A percentile compares a stretch with the other conserved stretches of the same genome.
phyloP scores from a whole-genome alignment of 2,888 invertebrate genomes.

The Megalurothrips usitatus region DNA sequence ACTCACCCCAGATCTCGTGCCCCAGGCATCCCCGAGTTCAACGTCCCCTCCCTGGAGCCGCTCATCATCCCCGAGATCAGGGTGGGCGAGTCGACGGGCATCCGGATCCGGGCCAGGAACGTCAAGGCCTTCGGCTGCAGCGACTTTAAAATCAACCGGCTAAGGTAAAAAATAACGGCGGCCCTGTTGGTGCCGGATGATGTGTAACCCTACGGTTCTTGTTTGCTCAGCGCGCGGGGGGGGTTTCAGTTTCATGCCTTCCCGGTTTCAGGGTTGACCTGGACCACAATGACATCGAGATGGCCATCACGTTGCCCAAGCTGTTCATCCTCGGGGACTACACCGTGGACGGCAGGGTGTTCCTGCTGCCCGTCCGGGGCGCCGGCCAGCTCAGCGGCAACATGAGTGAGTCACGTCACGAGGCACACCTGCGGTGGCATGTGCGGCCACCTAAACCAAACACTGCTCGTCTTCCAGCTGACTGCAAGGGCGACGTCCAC shows the following conservation, averaged over 20 bases:
- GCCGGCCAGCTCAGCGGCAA: slow-evolving; percentile 56
- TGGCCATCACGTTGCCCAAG: slow-evolving; percentile 53
- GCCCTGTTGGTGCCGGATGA: too few species aligned
- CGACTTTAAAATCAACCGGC: slow-evolving; percentile 54
- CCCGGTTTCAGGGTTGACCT: slow-evolving; percentile 33
- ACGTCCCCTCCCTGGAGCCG: slow-evolving; percentile 62
- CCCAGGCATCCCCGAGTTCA: slow-evolving; percentile 55
- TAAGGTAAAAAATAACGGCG: too few species aligned
- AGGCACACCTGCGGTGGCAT: neutral
- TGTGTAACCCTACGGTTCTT: too few species aligned
- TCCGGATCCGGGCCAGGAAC: slow-evolving; percentile 52
- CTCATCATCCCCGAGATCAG: slow-evolving; percentile 54
- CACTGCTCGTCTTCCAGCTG: slow-evolving; percentile 42
- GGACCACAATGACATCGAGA: slow-evolving; percentile 39
- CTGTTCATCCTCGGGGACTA: slow-evolving; percentile 56
- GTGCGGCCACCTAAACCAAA: neutral
- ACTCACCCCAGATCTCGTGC: neutral
- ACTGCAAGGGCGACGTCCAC: slow-evolving; percentile 51
- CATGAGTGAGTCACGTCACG: slow-evolving; percentile 47
- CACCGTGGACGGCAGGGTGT: slow-evolving; percentile 53
- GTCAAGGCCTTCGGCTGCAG: slow-evolving; percentile 61
- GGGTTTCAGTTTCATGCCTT: too few species aligned
- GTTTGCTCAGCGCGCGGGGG: too few species aligned
- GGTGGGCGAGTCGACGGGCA: slow-evolving; percentile 49
- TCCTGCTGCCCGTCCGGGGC: slow-evolving; percentile 56